A percentile compares a stretch with the other conserved stretches of the same genome.
Conservation (phyloP, 2,113 vertebrate genomes). For the Mustela nigripes region DNA sequence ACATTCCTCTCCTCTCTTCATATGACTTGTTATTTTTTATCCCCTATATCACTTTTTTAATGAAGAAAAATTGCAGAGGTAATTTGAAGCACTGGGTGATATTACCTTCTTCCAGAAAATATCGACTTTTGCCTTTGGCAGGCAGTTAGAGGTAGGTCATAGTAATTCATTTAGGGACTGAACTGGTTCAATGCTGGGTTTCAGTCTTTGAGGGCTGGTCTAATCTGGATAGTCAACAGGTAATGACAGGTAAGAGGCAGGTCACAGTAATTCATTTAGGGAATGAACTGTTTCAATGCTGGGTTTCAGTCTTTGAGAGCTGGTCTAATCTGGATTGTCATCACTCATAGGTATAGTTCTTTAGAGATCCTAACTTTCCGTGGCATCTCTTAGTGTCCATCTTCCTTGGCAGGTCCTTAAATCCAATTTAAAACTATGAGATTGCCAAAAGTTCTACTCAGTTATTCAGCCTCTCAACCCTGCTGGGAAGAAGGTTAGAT, state of each 20-base stretch:
- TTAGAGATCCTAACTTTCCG: background rate
- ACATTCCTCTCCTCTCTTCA: background rate
- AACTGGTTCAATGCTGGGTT: background rate
- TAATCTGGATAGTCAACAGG: background rate
- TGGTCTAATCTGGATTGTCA: background rate
- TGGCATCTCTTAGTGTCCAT: background rate
- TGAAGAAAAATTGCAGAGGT: background rate
- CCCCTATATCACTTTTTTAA: background rate
- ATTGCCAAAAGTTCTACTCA: background rate
- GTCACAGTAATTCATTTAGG: background rate
- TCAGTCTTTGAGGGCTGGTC: background rate
- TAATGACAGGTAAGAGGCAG: background rate
- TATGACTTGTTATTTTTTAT: background rate
- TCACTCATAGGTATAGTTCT: background rate
- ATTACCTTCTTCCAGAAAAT: background rate
- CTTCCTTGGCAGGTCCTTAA: background rate
- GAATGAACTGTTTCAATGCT: background rate
- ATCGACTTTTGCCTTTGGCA: background rate
- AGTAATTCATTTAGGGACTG: background rate
- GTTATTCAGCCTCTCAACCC: background rate
- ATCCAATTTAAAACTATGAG: background rate
- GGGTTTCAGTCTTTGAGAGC: background rate
- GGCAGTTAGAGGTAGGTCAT: background rate
- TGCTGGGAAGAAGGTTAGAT: background rate
- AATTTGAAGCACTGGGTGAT: background rate